Base-by-base conservation (phyloP, 2,888 invertebrate genomes). In the Cataglyphis cursor region DNA sequence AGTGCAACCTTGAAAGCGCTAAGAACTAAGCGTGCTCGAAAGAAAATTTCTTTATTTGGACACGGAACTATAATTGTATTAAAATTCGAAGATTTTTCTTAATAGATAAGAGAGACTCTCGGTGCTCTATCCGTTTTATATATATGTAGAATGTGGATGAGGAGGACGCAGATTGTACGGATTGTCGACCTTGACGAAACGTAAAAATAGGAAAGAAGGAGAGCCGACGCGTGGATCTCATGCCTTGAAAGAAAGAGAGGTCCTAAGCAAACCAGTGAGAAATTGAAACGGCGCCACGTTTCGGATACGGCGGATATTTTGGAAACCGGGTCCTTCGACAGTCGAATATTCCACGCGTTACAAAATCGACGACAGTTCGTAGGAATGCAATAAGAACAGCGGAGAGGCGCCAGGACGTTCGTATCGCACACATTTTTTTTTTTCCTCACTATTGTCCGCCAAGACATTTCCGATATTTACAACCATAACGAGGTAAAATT, bases 181-280 rank as follows among this genome's bases (percentile, higher is more conserved):
- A 83, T 48, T 57, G 82, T 76, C 75, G 76, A 83, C 90, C 87
- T 89, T 89, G 83, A 74, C 18, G 28, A 54, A 72, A 65, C 31
- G 61, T 41, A 61, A 64, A 84, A 82, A 84, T 70, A 82, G 18
- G 70, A 80, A 74, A 38, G 41, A 84, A 65, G 64, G 62, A 21
- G 64, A 35, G 44, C 59, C 54, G 31, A 5, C 28, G 24, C n/a
- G 24, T 51, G 2, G 70, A 78, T 89, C 24, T 51, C 48, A 44
- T 61, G 81, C 62, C 68, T 74, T 61, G 61, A 59, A 59, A 59
- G 6, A 65, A 57, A 83, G 51, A 54, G 72, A 51, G 5, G 21
- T 9, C 57, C 66, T 70, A 65, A 38, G 66, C 10, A 66, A 76
- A 15, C 9, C n/a, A 15, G 24, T 12, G 12, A 48, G 12, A 21